Conservation (phyloP, 2,113 vertebrate species). For the Plecotus auritus region DNA sequence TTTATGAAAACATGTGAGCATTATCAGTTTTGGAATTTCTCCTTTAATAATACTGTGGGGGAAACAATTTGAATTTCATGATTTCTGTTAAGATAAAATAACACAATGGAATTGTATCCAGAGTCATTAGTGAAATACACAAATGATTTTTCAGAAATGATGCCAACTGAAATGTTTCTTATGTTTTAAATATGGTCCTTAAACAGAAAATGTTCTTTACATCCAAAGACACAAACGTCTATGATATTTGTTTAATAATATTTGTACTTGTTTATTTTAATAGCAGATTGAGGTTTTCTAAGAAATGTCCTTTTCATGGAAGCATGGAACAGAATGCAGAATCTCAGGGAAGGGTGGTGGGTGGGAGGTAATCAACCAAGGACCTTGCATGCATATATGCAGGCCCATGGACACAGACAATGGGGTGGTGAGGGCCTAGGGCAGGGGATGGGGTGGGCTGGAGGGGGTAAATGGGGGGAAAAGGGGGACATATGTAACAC, state of each 20-base stretch:
- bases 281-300: background rate
- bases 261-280: background rate
- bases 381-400: too few relatives aligned
- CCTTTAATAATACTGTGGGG: background rate
- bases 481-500: too few relatives aligned
- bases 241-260: background rate
- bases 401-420: too few relatives aligned
- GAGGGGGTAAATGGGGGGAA: too few relatives aligned
- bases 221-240: background rate
- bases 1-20: background rate
- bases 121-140: background rate
- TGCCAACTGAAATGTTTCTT: background rate
- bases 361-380: too few relatives aligned
- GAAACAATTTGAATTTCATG: background rate
- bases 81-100: background rate
- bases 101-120: background rate
- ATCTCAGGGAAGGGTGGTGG: too few relatives aligned
- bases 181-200: background rate
- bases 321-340: too few relatives aligned
- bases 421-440: too few relatives aligned
- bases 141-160: background rate
- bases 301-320: background rate
- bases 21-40: background rate
- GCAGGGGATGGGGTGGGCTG: too few relatives aligned
- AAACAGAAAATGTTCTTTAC: background rate